Base-by-base conservation (phyloP, 2,888 invertebrate species). In the Macaria notata region DNA sequence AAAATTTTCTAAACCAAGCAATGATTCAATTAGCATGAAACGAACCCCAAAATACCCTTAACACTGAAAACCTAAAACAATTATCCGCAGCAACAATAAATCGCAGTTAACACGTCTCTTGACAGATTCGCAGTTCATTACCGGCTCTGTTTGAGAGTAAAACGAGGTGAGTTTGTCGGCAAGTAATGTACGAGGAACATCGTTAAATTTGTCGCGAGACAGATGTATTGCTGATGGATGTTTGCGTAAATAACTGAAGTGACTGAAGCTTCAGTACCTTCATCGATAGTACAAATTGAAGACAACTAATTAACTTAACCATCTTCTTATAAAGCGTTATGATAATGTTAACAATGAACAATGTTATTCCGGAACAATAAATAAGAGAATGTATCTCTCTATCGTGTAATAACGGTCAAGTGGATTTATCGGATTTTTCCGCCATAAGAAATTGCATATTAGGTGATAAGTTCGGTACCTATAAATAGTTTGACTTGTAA, bases 51-150 rank as follows among this genome's bases (percentile, higher is more conserved):
- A 65, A 63, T 70, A 66, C 56, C 56, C 71, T 68, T 70, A 59
- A 70, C 75, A 72, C 71, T 66, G 68, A 61, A 66, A 66, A 72
- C 62, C 47, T 56, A 59, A 66, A 63, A 64, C 66, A 59, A 61
- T 62, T 59, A 60, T 41, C 53, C 56, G 39, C 55, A 53, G 54
- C 58, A 59, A 56, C 71, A 69, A 85, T 89, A 88, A 87, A 88
- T 89, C 75, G 75, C 69, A 64, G 68, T 66, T 66, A 76, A 83
- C 83, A 76, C 72, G 77, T 65, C 68, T 73, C 76, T 76, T 78
- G 87, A 86, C 88, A 85, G 85, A 88, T 88, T 85, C 81, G 87
- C 85, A 79, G 83, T 78, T 88, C 83, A 85, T 88, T 88, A 87
- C 71, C 66, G 71, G 68, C 76, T 56, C 46, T 56, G 54, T 76